A percentile compares a stretch with the other conserved stretches of the same genome.
phyloP scores from a whole-genome alignment of 2,113 vertebrate genomes.

The Eulacestoma nigropectus region DNA sequence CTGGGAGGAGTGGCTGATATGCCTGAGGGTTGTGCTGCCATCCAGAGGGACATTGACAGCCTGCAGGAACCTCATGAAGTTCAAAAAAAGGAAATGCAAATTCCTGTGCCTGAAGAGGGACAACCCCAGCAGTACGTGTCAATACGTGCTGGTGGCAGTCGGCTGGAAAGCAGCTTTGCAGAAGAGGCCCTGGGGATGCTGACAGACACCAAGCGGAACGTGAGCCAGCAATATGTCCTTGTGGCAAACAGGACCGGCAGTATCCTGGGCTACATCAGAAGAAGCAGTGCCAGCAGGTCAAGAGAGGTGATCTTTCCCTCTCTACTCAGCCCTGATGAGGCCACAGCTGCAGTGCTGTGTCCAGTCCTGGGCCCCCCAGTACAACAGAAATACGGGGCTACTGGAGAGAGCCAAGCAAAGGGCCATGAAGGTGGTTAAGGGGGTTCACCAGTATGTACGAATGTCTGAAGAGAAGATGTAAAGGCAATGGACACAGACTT shows the following conservation, averaged over 20 bases:
- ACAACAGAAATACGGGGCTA: not conserved
- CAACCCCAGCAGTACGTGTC: not conserved
- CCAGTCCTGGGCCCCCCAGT: not conserved
- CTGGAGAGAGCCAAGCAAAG: not conserved
- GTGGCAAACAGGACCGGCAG: not conserved
- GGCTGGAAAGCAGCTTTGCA: not conserved
- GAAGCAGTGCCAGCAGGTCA: not conserved
- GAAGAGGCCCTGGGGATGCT: not conserved
- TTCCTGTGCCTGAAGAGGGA: not conserved
- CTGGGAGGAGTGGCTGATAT: not conserved
- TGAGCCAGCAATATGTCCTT: not conserved
- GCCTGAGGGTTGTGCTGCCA: not conserved
- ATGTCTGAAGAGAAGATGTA: not conserved
- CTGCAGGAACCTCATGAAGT: not conserved
- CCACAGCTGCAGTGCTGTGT: not conserved
- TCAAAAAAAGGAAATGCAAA: not conserved
- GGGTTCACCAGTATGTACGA: not conserved
- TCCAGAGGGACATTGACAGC: not conserved
- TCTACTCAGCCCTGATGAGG: not conserved
- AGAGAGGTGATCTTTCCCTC: not conserved
- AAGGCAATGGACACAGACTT: not conserved
- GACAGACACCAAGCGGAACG: not conserved
- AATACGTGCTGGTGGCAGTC: rapidly evolving
- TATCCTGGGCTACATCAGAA: not conserved
- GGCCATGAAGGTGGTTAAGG: not conserved